Base-by-base conservation (phyloP, 2,888 invertebrate genomes). In the Eilema griseolum region DNA sequence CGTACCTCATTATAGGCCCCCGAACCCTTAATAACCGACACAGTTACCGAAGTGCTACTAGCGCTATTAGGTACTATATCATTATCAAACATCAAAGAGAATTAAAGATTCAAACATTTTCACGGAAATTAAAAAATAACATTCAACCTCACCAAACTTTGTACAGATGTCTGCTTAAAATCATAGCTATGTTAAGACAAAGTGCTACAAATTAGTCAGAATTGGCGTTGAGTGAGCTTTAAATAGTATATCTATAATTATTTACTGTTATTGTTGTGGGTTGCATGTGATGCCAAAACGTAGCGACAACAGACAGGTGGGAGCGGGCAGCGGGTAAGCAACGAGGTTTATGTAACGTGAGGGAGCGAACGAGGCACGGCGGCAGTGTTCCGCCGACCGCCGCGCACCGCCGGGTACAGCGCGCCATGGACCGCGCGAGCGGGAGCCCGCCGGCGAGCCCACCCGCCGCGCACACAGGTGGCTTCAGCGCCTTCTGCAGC, bases 401-500 rank as follows among this genome's bases (percentile, higher is more conserved):
- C 68, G 66, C 68, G 72, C 68, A 41, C 64, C 72, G 69, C 89
- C 87, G 88, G 87, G 86, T 86, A 86, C 86, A 82, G 78, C 87
- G 86, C 86, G 83, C 85, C 85, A 93, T 93, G 93, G 92, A 93
- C 86, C 91, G 91, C 88, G 83, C 89, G 86, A 87, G 88, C 89
- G 91, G 86, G 83, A 87, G 88, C 85, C 85, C 88, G 83, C 86
- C 89, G 77, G 76, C 88, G 84, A 87, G 89, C 87, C 87, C 87
- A 69, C 85, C 91, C 81, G 85, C 88, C 84, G 91, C 80, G 85
- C 89, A 78, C 88, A 90, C 69, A n/a, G 69, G 69, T 85, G 91
- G 93, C 89, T 95, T 95, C 90, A 93, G 95, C 85, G 95, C 95
- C 86, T 94, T 95, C 92, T 95, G 95, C 93, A 93, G 85, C 92